phyloP scores from a whole-genome alignment of 1,140 invertebrate species.

The Dendroctonus ponderosae region DNA sequence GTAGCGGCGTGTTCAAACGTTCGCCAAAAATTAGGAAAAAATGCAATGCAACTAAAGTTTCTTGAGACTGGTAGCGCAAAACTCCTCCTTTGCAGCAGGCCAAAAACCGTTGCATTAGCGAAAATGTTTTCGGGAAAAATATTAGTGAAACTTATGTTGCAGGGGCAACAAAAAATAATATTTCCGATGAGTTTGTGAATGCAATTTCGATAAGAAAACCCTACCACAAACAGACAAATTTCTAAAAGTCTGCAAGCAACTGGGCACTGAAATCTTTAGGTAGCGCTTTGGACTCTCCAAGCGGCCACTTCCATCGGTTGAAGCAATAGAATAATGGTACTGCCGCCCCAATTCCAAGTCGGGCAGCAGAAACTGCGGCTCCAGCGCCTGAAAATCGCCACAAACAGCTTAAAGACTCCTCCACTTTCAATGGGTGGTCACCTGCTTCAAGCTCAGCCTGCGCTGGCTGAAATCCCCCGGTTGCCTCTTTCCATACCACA shows the following conservation, averaged over 20 bases:
- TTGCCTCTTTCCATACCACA: constrained; percentile 13
- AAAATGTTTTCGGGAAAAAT: too few species aligned
- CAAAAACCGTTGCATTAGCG: too few species aligned
- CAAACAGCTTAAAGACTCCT: constrained; percentile 4
- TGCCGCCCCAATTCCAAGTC: constrained; percentile 19
- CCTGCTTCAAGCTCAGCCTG: not conserved
- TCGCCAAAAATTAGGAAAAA: too few species aligned
- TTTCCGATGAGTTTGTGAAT: too few species aligned
- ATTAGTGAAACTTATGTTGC: too few species aligned
- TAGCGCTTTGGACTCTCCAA: constrained; percentile 20
- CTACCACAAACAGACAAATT: constrained; percentile 49
- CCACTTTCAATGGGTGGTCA: not conserved
- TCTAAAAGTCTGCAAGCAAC: constrained; percentile 47
- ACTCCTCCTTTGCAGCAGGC: too few species aligned
- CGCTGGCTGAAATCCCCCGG: constrained; percentile 1
- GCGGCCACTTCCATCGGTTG: not conserved
- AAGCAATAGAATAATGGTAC: constrained; percentile 17
- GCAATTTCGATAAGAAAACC: not conserved
- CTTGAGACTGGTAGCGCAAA: too few species aligned
- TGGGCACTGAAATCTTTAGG: constrained; percentile 33
- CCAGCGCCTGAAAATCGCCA: constrained; percentile 1
- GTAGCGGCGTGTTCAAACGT: too few species aligned
- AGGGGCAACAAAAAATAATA: too few species aligned
- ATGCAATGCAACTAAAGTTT: too few species aligned
- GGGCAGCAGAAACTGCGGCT: constrained; percentile 10